Base-by-base conservation (phyloP, 2,113 vertebrate species). In the Xyrauchen texanus region DNA sequence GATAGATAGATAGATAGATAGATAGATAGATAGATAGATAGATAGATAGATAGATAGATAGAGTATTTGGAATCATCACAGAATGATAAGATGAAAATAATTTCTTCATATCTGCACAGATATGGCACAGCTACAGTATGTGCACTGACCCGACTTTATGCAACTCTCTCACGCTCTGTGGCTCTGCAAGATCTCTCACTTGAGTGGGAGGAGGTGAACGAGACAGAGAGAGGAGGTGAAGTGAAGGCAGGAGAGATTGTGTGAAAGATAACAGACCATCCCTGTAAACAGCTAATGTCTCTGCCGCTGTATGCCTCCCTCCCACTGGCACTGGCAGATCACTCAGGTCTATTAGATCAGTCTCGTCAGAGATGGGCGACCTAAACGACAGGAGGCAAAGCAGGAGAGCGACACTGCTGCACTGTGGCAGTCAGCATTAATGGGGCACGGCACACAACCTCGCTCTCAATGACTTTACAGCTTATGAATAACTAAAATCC, bases 301-400 rank as follows among this genome's bases (percentile, higher is more conserved):
- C 65, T 74, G 69, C 51, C 21, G 16, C n/a, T 46, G 60, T 21
- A 16, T 46, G 46, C 51, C 60, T 83, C 60, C 78, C 79, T 68
- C 67, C 67, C 76, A 49, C 66, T 21, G 61, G 55, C 13, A 11
- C 67, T 75, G 53, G 74, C 55, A 75, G 44, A 78, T 74, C 44
- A 72, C 77, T 81, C 74, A 84, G 79, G 63, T 73, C 68, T 68
- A 79, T 77, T 77, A 83, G 82, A 83, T 80, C 77, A 80, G 77
- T 69, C 62, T 11, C 47, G 71, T 69, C 70, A 79, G 58, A 73
- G 81, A 82, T 63, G 61, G 65, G 65, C 70, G 42, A 63, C 69
- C 49, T 80, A 71, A 80, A 73, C 55, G 68, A 83, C 82, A 66
- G 13, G 73, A 74, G 71, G 58, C 52, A 10, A 74, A 69, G 77